Base-by-base conservation (phyloP, 2,113 vertebrate species). In the Paracyprichromis sp. region DNA sequence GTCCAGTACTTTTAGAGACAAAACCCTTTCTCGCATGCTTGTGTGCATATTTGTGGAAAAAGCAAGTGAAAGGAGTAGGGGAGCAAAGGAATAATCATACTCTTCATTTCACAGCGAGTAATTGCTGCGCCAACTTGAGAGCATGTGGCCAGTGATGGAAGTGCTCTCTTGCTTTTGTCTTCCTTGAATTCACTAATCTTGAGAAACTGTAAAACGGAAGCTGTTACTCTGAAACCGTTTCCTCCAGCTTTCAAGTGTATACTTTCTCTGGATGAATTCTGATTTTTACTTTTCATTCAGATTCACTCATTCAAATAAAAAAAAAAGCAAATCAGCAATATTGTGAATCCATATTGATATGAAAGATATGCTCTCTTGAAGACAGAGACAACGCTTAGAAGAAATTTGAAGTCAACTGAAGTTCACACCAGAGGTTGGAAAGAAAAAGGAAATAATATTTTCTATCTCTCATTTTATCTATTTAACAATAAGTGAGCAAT, bases 51-150 rank as follows among this genome's bases (percentile, higher is more conserved):
- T 59, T 82, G 56, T 84, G 83, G 81, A 45, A 29, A 56, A 21
- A 78, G 66, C 83, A 83, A 11, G n/a, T 50, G 69, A 50, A 50
- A 17, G 16, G 47, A 24, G 45, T 17, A 5, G 34, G 6, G 76
- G 82, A 61, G 52, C 4, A 84, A 54, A 59, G 45, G 66, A 81
- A 82, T 26, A 56, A 91, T 56, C 53, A 56, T 5, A 53, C 52
- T 38, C 83, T 86, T 85, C 85, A 50, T 43, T 85, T 88, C 84
- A 63, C 83, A 66, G 53, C 26, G 61, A 89, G 86, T 81, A 59
- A 85, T 61, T 24, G 53, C 38, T 34, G 85, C 86, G 80, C 57
- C 47, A 53, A 14, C 43, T 53, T 8, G 17, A 83, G 43, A 88
- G 38, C 4, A 16, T 69, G 52, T 8, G 66, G 66, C 43, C 71